Evolutionary conservation across 2,888 invertebrate species (phyloP), one percentile per base, ranked within the genome.

Genomic region (Didymodactylos carnosus): DNA sequence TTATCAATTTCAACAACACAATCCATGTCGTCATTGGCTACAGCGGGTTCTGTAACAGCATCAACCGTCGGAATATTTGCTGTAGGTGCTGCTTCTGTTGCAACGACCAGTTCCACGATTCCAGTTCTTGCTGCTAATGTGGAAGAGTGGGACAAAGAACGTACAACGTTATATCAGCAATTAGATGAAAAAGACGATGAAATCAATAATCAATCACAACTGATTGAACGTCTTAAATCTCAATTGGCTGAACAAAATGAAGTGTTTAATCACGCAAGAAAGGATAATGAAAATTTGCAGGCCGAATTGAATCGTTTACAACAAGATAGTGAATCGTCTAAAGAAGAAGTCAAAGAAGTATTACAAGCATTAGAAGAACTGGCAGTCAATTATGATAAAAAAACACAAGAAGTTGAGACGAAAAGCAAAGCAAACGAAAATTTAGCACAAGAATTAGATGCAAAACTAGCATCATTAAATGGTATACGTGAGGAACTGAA

Each of bases 101-200:
- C n/a, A n/a, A n/a, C n/a, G 6, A 43, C 25, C 39, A 16, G 16
- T 23, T 27, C 72, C 40, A 13, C 62, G 23, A 14, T n/a, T n/a
- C n/a, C n/a, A n/a, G n/a, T n/a, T n/a, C n/a, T n/a, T n/a, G n/a
- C 46, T 19, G 14, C 40, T 14, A 35, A 23, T 41, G 39, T 16
- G 14, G 51, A 40, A n/a, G 74, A 74, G 62, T 74, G 74, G 74
- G 27, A 75, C 10, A 73, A 72, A 46, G 69, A 71, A 84, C 87
- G 93, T 75, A 93, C 93, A 82, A 87, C 90, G 27, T 86, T 99
- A 49, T 99, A 95, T 84, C 92, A 93, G 81, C 95, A 97, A 83
- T 86, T 99, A 81, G 98, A 99, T 81, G 97, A 98, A 82, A 98
- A 98, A 81, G 98, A 99, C 82, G 98, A 99, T 83, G 98, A 99